These are phyloP conservation scores for Hypanus sabinus DNA, from an alignment of 2,113 vertebrate species.

Conservation along the genomic window DNA sequence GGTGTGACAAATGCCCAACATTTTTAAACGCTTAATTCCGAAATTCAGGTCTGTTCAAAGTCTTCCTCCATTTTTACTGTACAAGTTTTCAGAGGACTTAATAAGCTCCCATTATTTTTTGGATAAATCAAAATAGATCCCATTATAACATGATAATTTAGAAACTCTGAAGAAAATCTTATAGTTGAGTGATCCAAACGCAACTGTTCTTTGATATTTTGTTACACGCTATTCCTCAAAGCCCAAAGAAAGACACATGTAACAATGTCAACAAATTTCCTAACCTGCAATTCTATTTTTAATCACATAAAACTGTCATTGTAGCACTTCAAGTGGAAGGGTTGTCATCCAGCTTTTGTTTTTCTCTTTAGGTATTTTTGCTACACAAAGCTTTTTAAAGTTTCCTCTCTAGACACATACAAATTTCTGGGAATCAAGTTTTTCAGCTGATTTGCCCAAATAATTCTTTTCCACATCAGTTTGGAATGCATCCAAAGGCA, in stretches of 20 bases:
- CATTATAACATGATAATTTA: background rate
- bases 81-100: background rate
- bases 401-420: background rate
- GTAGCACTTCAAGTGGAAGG: background rate
- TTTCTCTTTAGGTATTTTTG: background rate
- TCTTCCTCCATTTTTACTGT: background rate
- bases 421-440: background rate
- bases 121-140: background rate
- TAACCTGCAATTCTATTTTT: background rate
- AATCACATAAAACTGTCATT: background rate
- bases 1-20: background rate
- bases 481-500: background rate
- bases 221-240: background rate
- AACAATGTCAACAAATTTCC: background rate
- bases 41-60: background rate
- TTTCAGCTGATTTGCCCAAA: too few relatives aligned
- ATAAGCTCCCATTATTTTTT: background rate
- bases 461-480: background rate
- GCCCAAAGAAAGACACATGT: background rate
- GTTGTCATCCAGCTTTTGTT: background rate
- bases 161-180: background rate
- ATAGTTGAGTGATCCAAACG: too few relatives aligned
- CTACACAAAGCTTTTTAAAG: too few relatives aligned
- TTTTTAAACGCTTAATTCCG: background rate
- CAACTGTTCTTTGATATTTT: background rate